Percentiles rank a stretch among this genome's conserved stretches.
These are phyloP conservation scores for Odontesthes bonariensis DNA, from an alignment of 2,113 vertebrate genomes.

Conservation along the genomic window DNA sequence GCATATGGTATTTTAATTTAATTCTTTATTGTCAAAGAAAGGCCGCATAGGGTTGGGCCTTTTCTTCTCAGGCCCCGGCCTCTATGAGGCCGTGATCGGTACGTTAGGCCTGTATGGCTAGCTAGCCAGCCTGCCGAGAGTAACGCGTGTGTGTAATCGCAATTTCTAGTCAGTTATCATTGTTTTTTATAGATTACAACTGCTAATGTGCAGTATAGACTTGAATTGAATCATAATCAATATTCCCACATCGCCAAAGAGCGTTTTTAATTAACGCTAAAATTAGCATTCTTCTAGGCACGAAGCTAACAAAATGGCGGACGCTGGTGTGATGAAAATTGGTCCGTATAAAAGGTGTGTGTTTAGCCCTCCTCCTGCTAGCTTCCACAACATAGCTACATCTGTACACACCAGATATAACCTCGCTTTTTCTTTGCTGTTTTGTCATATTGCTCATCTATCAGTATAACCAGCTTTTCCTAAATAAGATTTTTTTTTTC, in stretches of 20 bases:
- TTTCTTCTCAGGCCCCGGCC: conserved; percentile 83
- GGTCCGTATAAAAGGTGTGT: conserved; percentile 35
- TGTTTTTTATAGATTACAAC: neutral
- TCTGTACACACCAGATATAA: neutral
- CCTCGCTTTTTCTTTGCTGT: neutral
- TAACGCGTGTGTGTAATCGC: neutral
- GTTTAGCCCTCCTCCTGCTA: conserved; percentile 33
- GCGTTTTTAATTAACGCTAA: conserved; percentile 9
- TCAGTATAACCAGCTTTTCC: neutral
- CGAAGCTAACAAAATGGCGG: conserved; percentile 82
- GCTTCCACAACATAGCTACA: neutral
- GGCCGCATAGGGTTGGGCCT: conserved; percentile 77
- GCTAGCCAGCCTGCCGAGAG: conserved; percentile 25
- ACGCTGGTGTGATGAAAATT: conserved; percentile 52
- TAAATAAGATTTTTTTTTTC: neutral
- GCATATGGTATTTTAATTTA: conserved; percentile 55
- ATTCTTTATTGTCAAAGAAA: conserved; percentile 62
- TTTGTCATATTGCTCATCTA: neutral
- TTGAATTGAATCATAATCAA: accelerated
- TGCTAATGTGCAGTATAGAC: accelerated
- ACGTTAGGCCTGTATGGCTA: conserved; percentile 66
- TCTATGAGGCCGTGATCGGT: conserved; percentile 84
- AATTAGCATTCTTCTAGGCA: conserved; percentile 56
- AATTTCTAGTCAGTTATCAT: neutral
- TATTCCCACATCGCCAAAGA: accelerated